Base-by-base conservation (phyloP, 2,113 vertebrate genomes). In the Nymphicus hollandicus region DNA sequence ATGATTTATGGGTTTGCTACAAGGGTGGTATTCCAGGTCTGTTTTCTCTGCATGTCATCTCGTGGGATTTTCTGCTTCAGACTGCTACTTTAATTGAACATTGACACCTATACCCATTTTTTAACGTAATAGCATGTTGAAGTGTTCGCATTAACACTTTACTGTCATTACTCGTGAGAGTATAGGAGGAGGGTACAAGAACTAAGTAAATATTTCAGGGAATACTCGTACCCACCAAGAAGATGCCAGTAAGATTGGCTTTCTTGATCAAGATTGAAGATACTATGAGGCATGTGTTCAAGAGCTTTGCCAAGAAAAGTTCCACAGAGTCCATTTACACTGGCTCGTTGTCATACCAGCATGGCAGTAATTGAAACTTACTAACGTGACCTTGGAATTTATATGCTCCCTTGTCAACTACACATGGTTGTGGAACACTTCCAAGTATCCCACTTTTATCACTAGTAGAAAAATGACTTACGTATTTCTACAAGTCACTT, bases 181-280 rank as follows among this genome's bases (percentile, higher is more conserved):
- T 71, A 5, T 15, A 68, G 81, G 47, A 89, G 35, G 52, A 76
- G 29, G 17, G 49, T 52, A 29, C 24, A 79, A 76, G 58, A 60
- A 20, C 16, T 55, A 60, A 68, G 39, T 33, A 78, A 52, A 17
- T 17, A 9, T 79, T 93, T 43, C 33, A 44, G 31, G 73, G 56
- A 87, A 64, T 76, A 17, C 1, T 33, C 0, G 0, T 79, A 11
- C 16, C 9, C 39, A 50, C 46, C 46, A 46, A 61, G 43, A 78
- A 13, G 69, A 17, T 53, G 61, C 35, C 55, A 63, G 22, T 70
- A 46, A 81, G 27, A 63, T 28, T 41, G 17, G 28, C 46, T 91
- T 91, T 86, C 52, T 29, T 87, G 28, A 58, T 66, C 4, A 46
- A 35, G 24, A 66, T 3, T 1, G 41, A 80, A 79, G 78, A 37